These are phyloP conservation scores for Idaea aversata DNA, from an alignment of 2,888 invertebrate genomes.

Conservation along the genomic window DNA sequence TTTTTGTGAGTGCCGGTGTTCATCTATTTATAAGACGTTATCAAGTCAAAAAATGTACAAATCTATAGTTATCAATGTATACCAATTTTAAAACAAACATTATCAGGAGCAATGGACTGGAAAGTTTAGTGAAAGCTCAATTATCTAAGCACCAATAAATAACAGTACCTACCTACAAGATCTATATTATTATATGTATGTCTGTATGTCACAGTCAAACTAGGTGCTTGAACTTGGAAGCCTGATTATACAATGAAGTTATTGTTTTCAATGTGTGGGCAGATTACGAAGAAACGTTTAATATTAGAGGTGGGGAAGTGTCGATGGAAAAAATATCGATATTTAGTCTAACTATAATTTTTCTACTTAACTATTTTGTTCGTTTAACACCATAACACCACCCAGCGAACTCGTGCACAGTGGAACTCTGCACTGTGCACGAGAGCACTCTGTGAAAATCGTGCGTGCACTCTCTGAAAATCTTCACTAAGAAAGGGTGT, in stretches of 20 bases:
- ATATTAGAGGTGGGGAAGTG: background rate
- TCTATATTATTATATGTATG: background rate
- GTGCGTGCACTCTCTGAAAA: too few species aligned
- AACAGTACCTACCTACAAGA: background rate
- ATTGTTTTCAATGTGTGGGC: background rate
- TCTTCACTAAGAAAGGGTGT: too few species aligned
- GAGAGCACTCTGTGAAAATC: too few species aligned
- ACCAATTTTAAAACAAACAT: background rate
- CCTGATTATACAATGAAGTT: conserved; percentile 1
- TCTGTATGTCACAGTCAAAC: background rate
- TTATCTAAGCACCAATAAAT: background rate
- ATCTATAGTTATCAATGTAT: background rate
- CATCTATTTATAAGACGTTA: too few species aligned
- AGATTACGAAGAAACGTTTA: background rate
- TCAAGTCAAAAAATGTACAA: too few species aligned
- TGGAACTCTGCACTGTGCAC: too few species aligned
- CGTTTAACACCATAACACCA: too few species aligned
- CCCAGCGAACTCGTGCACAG: too few species aligned
- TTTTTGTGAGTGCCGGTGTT: too few species aligned
- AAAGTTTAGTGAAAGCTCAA: conserved; percentile 2
- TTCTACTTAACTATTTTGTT: too few species aligned
- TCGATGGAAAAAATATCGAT: background rate
- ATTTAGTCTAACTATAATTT: background rate
- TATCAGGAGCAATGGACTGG: background rate
- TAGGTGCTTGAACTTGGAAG: background rate